Base-by-base conservation (phyloP, 2,888 invertebrate genomes). In the Thecocarcelia acutangulata region DNA sequence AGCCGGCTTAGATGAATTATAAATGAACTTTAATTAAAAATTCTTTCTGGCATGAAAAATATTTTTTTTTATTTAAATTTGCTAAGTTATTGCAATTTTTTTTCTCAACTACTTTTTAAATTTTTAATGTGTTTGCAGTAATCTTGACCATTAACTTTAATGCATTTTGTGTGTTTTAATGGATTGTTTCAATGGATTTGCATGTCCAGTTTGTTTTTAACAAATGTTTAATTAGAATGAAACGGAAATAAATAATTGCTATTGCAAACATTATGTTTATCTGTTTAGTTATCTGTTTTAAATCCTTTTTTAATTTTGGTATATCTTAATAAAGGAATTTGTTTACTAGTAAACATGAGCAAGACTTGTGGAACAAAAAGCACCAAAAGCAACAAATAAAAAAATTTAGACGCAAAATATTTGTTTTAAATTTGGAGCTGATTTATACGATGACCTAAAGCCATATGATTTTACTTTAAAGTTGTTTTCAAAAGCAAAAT, bases 161-260 rank as follows among this genome's bases (percentile, higher is more conserved):
- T 28, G 11, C 13, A 2, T 1, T 17, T 63, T 46, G 15, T 28
- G 12, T 58, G 37, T 40, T 42, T 87, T 87, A 85, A 84, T 85
- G 86, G 86, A 87, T 87, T 88, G n/a, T n/a, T 42, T 87, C 87
- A 85, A 84, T 85, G 86, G 86, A 87, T 87, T 88, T 88, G 86
- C 87, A 87, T 87, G 37, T 64, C 52, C 46, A 19, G 72, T 72
- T 87, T 86, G 86, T 86, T 86, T 52, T 3, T 17, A 46, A 28
- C 21, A 52, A 52, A n/a, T 46, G n/a, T 68, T 69, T 69, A 64
- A 64, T 64, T 64, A 37, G 24, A 54, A 12, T 15, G 42, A 52
- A 68, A 42, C 52, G 24, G 54, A 28, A 42, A 21, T 42, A 54
- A 54, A 68, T 42, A 54, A 54, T 66, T 66, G 8, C 40, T 33